Evolutionary conservation across 2,113 vertebrate genomes (phyloP), one percentile per base, ranked within the genome.

Genomic region (Limanda limanda): DNA sequence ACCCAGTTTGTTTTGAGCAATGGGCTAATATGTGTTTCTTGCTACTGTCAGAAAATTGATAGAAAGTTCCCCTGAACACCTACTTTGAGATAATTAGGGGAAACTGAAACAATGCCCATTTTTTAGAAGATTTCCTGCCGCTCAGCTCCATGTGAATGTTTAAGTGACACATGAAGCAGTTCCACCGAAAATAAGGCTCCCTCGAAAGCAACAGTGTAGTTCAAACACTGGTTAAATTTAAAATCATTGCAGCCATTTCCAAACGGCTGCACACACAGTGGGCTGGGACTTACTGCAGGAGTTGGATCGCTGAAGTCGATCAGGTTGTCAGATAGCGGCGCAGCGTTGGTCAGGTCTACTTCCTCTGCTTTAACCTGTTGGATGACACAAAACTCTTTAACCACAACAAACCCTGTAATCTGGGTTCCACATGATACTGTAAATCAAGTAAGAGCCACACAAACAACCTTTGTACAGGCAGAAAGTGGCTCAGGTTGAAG

Each of bases 281-380:
- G 12, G 18, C 3, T 48, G 7, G 21, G 1, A 86, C 90, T 94
- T 94, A 97, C 97, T 86, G 89, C 92, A 73, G 96, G 94, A 67
- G 89, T 72, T 12, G 92, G 90, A 87, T 97, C 96, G n/a, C 96
- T 95, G 90, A 96, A 97, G 87, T 99, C 97, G 63, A 97, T 97
- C 76, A 99, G 94, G 95, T 98, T 98, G 83, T 98, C 96, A 35
- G 95, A 92, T 58, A 94, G 78, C 17, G 91, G 88, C 57, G 92
- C 82, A 7, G 45, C 0, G 24, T 90, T 76, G 68, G 92, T 92
- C 76, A 88, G 88, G 72, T 98, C 96, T 68, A 87, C 85, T 64
- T 96, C 96, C 71, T 97, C 96, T 54, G 94, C 81, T 91, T 93
- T 86, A 63, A 92, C 95, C 98, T 99, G 90, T 67, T 74, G 31